Conservation (phyloP, 64 coral and sea anemone species). For the Montipora capricornis region DNA sequence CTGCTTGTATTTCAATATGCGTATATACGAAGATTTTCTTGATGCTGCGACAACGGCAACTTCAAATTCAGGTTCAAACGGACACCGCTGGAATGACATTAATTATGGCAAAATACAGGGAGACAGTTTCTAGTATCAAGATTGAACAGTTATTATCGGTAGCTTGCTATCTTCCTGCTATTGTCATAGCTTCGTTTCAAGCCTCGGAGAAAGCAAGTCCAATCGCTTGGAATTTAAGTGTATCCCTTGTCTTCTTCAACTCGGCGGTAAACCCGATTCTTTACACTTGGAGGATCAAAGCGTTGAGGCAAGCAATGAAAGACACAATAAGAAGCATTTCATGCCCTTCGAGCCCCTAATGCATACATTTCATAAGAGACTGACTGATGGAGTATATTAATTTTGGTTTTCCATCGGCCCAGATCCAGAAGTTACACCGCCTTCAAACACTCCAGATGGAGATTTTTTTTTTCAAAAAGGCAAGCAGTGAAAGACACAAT, state of each 20-base stretch:
- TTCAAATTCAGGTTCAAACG: background rate
- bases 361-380: no score
- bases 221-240: background rate
- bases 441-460: no score
- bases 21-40: background rate
- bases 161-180: background rate
- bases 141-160: background rate
- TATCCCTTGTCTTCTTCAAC: background rate
- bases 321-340: background rate
- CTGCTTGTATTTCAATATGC: background rate
- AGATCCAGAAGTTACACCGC: no score
- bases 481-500: background rate
- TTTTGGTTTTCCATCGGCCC: no score
- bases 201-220: background rate
- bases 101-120: background rate
- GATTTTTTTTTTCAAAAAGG: no score
- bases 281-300: background rate
- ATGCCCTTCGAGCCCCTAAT: no score
- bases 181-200: background rate
- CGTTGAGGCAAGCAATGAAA: background rate
- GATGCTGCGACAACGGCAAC: background rate
- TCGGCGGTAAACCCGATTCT: background rate
- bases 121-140: background rate
- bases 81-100: background rate
- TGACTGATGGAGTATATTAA: no score